Evolutionary conservation across 2,888 invertebrate genomes (phyloP), one percentile per base, ranked within the genome.

Genomic region (Julus scandinavius): DNA sequence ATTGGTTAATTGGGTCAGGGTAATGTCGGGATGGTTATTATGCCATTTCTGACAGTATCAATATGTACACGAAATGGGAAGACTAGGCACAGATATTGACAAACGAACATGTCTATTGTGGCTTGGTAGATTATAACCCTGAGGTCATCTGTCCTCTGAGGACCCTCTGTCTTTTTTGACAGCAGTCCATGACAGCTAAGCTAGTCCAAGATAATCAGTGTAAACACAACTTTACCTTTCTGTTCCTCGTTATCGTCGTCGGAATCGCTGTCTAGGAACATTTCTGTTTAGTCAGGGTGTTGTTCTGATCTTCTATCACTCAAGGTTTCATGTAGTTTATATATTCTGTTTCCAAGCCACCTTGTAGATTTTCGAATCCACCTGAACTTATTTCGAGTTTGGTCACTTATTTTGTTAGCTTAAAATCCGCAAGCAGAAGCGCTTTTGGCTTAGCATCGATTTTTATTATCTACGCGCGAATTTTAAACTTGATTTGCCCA

Each of bases 181-280:
- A 29, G 49, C 49, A 6, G 49, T 49, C 13, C 49, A 49, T 13
- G 49, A 49, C 49, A 49, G 7, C 9, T 49, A 1, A 1, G 13
- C 49, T 13, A 49, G 13, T 7, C 49, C 6, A 9, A 1, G 29
- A 1, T 29, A 1, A 29, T 29, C 29, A 29, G 29, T 29, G 29
- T 29, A 29, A 29, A 29, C 29, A 29, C 29, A 29, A 49, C 6
- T 1, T 29, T 29, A 72, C 72, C 72, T 72, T 20, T 72, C 11
- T 20, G 72, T 72, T 29, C 29, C 29, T 72, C 72, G 72, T 29
- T 29, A 29, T 29, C 29, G 29, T 72, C 72, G 9, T 72, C 72
- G 9, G 72, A 72, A 72, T 72, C 72, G 72, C 72, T 72, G 72
- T 72, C 72, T 29, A 72, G 72, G 29, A 72, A 72, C 72, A 72